Evolutionary conservation across 2,113 vertebrate genomes (phyloP).

Genomic region (Catharus minimus): DNA sequence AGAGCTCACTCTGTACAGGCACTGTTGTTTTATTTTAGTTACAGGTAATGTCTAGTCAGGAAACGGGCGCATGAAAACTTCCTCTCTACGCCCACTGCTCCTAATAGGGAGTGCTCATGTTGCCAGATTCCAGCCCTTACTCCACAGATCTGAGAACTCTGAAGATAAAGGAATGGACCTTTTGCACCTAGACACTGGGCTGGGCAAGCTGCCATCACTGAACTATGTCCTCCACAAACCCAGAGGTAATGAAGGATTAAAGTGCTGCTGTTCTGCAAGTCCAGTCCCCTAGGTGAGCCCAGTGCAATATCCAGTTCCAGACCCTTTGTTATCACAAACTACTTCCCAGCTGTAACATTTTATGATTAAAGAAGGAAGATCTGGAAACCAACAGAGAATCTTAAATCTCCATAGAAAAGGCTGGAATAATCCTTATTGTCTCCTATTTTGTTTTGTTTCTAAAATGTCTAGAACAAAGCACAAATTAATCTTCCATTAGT

Average conservation of each 20-base stretch:
- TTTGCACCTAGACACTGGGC: not conserved
- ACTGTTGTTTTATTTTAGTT: not conserved
- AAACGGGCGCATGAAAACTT: not conserved
- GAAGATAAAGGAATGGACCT: not conserved
- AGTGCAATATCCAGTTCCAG: not conserved
- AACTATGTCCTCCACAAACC: accelerated
- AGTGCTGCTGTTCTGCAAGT: not conserved
- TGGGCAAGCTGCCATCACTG: accelerated
- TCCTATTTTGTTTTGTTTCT: not conserved
- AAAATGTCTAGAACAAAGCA: not conserved
- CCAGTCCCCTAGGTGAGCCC: not conserved
- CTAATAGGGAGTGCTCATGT: not conserved
- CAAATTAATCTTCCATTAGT: not conserved
- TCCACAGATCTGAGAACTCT: not conserved
- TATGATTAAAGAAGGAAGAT: not conserved
- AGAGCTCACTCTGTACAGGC: not conserved
- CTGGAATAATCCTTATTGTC: not conserved
- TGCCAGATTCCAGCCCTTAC: not conserved
- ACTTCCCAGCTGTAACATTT: not conserved
- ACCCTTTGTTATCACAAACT: not conserved
- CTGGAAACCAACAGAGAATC: not conserved
- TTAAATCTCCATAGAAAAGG: not conserved
- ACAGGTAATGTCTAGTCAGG: not conserved
- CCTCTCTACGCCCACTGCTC: not conserved
- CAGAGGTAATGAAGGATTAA: not conserved